Base-by-base conservation (phyloP, 2,888 invertebrate species). In the Rhopalosiphum nymphaeae region DNA sequence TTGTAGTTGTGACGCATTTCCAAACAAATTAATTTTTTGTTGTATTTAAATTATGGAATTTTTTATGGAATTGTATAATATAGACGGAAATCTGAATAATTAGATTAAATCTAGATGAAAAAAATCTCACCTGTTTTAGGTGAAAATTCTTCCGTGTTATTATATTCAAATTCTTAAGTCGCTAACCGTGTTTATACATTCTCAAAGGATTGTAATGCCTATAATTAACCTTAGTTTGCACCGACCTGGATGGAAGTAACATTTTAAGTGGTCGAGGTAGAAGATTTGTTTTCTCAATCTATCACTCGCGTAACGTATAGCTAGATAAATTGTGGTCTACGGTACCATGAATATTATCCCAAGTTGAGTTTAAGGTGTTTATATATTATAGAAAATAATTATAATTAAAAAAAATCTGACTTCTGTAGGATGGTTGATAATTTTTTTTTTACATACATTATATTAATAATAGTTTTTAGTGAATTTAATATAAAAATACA, bases 201-300 rank as follows among this genome's bases (percentile, higher is more conserved):
- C 46, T 44, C 46, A 46, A 86, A 86, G 78, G 36, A 44, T 29
- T 46, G 1, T 86, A 86, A 46, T 86, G 86, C 86, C 46, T 46
- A 86, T 46, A 86, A 86, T 86, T 86, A 86, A 86, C 46, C 46
- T 44, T 46, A 46, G 29, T 44, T 86, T 86, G 7, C 29, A 49
- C 16, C 29, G 29, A 86, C 46, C 26, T 46, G 29, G 16, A 44
- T n/a, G 46, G 29, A 86, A 86, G 16, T 49, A 86, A 86, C 86
- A 13, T 86, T 86, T 86, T 44, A 46, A 86, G 29, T 29, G 29
- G 86, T 46, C 44, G 13, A 11, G 85, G 85, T 44, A 85, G 85
- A 85, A 86, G 86, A 86, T 86, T 86, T 86, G 86, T 86, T 86
- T 86, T 36, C 86, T 29, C 86, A 46, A 29, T 46, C 46, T 49